Base-by-base conservation (phyloP, 30 jellyfish, hydroid and myxozoan species). In the Turritopsis dohrnii region DNA sequence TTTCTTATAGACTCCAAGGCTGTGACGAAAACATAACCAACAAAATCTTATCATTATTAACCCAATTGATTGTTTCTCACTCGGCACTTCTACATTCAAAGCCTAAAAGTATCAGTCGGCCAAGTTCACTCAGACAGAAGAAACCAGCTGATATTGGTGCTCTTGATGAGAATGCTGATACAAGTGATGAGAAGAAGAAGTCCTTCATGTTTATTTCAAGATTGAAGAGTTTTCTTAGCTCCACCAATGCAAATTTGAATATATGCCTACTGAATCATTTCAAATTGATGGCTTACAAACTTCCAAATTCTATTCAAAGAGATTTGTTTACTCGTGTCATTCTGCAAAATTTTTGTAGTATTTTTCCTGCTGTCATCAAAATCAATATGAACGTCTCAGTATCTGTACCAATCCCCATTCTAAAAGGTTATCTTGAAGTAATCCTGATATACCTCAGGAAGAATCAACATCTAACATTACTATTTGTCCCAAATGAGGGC, bases 111-210 rank as follows among this genome's bases (percentile, higher is more conserved):
- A n/a, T 69, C 4, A 69, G 77, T 27, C 28, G 77, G 19, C 31
- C 31, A n/a, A 27, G 77, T 27, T 69, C 77, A 7, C 4, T 23
- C 8, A 23, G 77, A n/a, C 77, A 69, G 77, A 69, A 27, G 41
- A 74, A 71, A 16, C 65, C 83, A 74, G 24, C 9, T 7, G 9
- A 16, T 69, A 69, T 69, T 8, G 77, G 29, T 13, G 21, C 24
- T 1, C 25, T 52, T 17, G 86, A 20, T 19, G 92, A 84, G 28
- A 72, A 84, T 21, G 92, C 77, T 29, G 96, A 85, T 23, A 72
- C 31, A 18, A 82, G 87, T 82, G 96, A 82, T 25, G 77, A 27
- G 28, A 69, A 69, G 19, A 69, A 69, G 8, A 69, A 69, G 22
- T 69, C 77, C 31, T 74, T 23, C 83, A 8, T n/a, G 60, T 74